phyloP scores from a whole-genome alignment of 2,113 vertebrate genomes.

The Anguilla japonica region DNA sequence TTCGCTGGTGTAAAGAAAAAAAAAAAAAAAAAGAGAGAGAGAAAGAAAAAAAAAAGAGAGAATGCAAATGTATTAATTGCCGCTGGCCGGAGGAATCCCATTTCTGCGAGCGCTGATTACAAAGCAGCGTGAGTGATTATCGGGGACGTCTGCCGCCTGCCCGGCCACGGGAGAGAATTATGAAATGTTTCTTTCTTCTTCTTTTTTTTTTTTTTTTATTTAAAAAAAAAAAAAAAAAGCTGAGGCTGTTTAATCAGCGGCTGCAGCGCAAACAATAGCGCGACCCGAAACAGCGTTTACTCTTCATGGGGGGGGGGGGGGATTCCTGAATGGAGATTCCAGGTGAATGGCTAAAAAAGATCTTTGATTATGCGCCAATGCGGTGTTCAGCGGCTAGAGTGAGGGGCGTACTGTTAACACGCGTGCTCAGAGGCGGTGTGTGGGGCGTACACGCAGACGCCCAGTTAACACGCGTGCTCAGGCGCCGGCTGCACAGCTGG shows the following conservation, averaged over 20 bases:
- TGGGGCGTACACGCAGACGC: background rate
- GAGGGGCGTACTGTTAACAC: constrained; percentile 1
- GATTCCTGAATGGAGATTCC: background rate
- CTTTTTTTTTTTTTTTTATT: background rate
- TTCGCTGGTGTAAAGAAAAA: constrained; percentile 74
- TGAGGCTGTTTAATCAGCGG: constrained; percentile 80
- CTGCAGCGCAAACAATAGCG: constrained; percentile 79
- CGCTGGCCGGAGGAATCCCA: constrained; percentile 97
- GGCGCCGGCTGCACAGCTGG: constrained; percentile 46
- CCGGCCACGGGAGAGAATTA: constrained; percentile 83
- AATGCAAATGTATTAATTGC: constrained; percentile 99
- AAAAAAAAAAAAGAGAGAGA: constrained; percentile 56
- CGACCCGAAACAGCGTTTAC: constrained; percentile 78
- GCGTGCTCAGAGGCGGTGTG: background rate
- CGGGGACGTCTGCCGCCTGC: constrained; percentile 79
- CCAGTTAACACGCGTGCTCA: background rate
- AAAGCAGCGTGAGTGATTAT: constrained; percentile 67
- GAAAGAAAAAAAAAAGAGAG: constrained; percentile 61
- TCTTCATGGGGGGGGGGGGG: constrained; percentile 30
- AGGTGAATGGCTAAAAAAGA: background rate
- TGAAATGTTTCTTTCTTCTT: constrained; percentile 48
- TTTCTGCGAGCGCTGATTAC: constrained; percentile 99
- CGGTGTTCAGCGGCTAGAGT: constrained; percentile 32
- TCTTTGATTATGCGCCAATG: constrained; percentile 44
- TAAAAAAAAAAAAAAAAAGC: constrained; percentile 59